Conservation (phyloP, 2,888 invertebrate genomes). For the Cheiracanthium punctorium region DNA sequence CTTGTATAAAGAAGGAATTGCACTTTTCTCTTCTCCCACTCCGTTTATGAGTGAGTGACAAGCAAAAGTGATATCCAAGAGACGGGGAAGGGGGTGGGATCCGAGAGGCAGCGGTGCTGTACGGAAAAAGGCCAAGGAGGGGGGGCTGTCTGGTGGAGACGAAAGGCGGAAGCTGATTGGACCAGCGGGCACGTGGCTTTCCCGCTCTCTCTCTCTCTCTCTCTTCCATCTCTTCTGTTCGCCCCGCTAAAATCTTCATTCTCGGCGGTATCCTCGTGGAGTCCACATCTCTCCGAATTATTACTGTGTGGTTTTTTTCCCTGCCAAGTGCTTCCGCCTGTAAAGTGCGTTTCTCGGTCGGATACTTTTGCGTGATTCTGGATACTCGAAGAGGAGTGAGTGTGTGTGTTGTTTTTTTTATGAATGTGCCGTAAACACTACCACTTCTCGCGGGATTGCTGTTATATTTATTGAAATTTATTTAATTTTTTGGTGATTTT, state of each 20-base stretch:
- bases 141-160: not conserved
- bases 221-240: not conserved
- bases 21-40: not conserved
- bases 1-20: not conserved
- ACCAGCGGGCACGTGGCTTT: slow-evolving; percentile 38
- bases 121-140: no score
- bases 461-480: no score
- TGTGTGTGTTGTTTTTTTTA: no score
- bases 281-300: no score
- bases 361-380: no score
- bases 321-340: no score
- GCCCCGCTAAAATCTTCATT: slow-evolving; percentile 15
- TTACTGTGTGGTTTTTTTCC: no score
- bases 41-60: slow-evolving; percentile 16
- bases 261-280: not conserved
- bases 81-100: slow-evolving; percentile 11
- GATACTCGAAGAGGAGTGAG: no score
- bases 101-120: slow-evolving; percentile 19
- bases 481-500: no score
- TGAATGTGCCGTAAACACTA: no score
- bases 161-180: slow-evolving; percentile 37
- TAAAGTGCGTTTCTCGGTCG: no score
- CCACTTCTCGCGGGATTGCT: no score
- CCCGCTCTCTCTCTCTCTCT: not conserved
- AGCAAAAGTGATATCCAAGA: slow-evolving; percentile 10